Conservation (phyloP, 2,888 invertebrate species). For the Zaprionus obscuricornis region DNA sequence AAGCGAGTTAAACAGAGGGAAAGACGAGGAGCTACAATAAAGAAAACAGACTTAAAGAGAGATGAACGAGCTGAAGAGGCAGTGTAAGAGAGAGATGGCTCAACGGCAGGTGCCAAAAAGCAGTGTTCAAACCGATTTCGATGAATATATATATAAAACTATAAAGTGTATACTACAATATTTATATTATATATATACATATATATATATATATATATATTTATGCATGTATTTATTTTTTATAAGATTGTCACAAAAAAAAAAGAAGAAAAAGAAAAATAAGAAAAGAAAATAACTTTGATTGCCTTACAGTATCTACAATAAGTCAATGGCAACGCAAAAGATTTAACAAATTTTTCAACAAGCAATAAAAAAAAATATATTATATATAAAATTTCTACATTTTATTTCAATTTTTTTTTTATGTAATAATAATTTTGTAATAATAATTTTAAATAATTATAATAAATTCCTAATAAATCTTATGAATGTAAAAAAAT, state of each 20-base stretch:
- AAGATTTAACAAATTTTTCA: slow-evolving; percentile 46
- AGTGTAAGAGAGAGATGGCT: no score
- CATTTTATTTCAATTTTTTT: no score
- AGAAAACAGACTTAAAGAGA: no score
- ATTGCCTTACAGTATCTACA: slow-evolving; percentile 39
- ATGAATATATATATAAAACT: no score
- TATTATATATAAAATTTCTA: slow-evolving; percentile 43
- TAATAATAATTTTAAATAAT: no score
- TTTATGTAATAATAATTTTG: no score
- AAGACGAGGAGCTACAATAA: no score
- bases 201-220: no score
- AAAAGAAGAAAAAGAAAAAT: no score
- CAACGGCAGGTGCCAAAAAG: slow-evolving; percentile 45
- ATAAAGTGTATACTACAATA: slow-evolving; percentile 24
- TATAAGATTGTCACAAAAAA: slow-evolving; percentile 39
- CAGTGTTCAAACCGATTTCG: slow-evolving; percentile 56
- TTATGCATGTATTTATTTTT: slow-evolving; percentile 49
- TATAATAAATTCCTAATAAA: slow-evolving; percentile 44
- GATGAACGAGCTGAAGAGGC: no score
- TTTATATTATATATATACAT: slow-evolving; percentile 6
- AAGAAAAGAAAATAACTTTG: no score
- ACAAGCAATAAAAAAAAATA: slow-evolving; percentile 36
- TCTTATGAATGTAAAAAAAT: slow-evolving; percentile 7
- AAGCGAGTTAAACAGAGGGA: no score
- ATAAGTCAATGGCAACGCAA: slow-evolving; percentile 19